phyloP scores from a whole-genome alignment of 2,888 invertebrate genomes.

The Gortyna flavago region DNA sequence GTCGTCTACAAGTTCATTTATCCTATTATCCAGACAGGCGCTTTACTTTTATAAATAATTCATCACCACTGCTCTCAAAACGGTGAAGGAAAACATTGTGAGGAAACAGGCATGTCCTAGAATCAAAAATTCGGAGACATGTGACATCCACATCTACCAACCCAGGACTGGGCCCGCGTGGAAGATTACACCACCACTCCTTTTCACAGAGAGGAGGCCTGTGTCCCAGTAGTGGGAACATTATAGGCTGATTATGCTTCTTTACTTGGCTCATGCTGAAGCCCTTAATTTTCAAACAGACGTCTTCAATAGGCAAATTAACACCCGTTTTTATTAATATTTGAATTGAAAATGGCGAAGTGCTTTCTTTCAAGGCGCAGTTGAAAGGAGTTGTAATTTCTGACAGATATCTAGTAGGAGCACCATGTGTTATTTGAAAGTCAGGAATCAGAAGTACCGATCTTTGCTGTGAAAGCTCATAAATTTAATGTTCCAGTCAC shows the following conservation, averaged over 20 bases:
- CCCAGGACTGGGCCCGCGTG: too few relatives aligned
- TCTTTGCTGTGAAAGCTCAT: not conserved
- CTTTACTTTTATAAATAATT: too few relatives aligned
- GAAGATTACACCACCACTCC: too few relatives aligned
- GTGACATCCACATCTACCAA: too few relatives aligned
- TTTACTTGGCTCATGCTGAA: constrained; percentile 39
- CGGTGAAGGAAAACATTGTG: too few relatives aligned
- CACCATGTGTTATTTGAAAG: constrained; percentile 1
- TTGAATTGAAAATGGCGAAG: constrained; percentile 70
- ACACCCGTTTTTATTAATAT: constrained; percentile 67
- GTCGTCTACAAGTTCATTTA: constrained; percentile 38
- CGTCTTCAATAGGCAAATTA: constrained; percentile 68
- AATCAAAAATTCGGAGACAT: too few relatives aligned
- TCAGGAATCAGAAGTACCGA: not conserved
- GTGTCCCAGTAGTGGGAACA: too few relatives aligned
- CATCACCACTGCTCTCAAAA: too few relatives aligned
- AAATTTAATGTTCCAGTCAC: not conserved
- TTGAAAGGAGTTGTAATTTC: constrained; percentile 64
- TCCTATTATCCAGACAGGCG: constrained; percentile 45
- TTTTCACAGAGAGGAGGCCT: too few relatives aligned
- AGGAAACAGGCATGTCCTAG: too few relatives aligned
- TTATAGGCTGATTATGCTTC: not conserved
- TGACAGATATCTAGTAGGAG: constrained; percentile 44
- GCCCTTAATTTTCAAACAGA: constrained; percentile 22
- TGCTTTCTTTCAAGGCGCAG: constrained; percentile 31